Conservation (phyloP, 2,797 vertebrate genomes). For the Pelodytes ibericus region DNA sequence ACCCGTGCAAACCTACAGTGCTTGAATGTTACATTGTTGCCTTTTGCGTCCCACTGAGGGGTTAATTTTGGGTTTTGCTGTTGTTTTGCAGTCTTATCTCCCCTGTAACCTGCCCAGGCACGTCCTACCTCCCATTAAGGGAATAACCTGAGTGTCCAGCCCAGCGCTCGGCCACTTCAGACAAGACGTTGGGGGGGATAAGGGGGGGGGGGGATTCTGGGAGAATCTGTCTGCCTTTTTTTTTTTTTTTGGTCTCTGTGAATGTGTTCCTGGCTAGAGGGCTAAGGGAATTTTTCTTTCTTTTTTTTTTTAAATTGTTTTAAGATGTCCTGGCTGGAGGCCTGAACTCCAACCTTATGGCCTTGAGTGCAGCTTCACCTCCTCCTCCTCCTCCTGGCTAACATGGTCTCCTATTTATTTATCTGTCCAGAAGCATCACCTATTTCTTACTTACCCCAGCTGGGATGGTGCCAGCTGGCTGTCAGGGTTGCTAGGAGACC, state of each 20-base stretch:
- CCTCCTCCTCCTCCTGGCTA: slow-evolving; percentile 22
- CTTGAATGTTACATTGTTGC: too few species aligned
- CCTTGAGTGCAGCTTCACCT: slow-evolving; percentile 38
- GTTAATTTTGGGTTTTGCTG: slow-evolving; percentile 12
- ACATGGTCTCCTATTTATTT: slow-evolving; percentile 27
- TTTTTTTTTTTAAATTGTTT: not conserved
- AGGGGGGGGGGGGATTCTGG: too few species aligned
- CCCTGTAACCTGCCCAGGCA: slow-evolving; percentile 19
- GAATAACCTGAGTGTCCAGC: slow-evolving; percentile 1
- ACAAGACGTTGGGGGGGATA: not conserved
- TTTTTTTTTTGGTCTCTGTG: not conserved
- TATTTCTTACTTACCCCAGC: slow-evolving; percentile 55
- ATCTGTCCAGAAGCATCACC: slow-evolving; percentile 48
- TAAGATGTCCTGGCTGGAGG: not conserved
- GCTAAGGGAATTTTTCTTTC: not conserved
- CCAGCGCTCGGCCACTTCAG: slow-evolving; percentile 20
- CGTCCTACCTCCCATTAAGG: slow-evolving; percentile 10
- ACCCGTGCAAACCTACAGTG: too few species aligned
- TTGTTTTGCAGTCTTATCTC: not conserved
- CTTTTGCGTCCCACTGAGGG: too few species aligned
- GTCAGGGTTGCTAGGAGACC: slow-evolving; percentile 65
- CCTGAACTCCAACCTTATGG: not conserved
- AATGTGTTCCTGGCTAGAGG: slow-evolving; percentile 6
- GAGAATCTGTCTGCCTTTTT: not conserved
- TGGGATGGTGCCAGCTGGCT: slow-evolving; percentile 56